phyloP scores from a whole-genome alignment of 2,113 vertebrate species.

The Bolborhynchus lineola region DNA sequence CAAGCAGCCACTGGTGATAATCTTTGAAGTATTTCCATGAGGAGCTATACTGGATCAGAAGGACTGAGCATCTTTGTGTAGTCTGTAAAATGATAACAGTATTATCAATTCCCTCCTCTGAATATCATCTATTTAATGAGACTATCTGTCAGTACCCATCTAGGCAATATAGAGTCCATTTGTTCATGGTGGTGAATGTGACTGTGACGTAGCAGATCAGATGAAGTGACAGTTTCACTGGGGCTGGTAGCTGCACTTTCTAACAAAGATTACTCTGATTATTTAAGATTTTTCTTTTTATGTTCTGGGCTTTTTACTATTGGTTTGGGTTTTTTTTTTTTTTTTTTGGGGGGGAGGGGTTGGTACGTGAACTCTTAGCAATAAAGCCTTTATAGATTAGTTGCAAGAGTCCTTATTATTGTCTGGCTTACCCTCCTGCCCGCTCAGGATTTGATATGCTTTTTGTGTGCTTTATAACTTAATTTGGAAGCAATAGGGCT shows the following conservation, averaged over 20 bases:
- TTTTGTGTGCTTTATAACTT: neutral
- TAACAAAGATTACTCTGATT: neutral
- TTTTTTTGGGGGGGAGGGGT: accelerated
- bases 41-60: neutral
- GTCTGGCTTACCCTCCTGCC: neutral
- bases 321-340: neutral
- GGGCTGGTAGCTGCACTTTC: neutral
- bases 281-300: neutral
- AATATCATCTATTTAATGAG: neutral
- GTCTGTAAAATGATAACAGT: neutral
- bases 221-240: neutral
- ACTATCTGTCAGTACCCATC: neutral
- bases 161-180: neutral
- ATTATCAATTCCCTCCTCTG: neutral
- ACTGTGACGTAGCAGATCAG: neutral
- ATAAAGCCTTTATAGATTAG: neutral
- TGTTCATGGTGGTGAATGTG: neutral
- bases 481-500: neutral
- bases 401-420: neutral
- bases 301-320: neutral
- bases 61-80: neutral
- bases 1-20: neutral
- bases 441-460: neutral
- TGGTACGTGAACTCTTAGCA: neutral
- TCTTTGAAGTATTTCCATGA: neutral